Conservation (phyloP, 23 tunicate genomes). For the Ascidia mentula region DNA sequence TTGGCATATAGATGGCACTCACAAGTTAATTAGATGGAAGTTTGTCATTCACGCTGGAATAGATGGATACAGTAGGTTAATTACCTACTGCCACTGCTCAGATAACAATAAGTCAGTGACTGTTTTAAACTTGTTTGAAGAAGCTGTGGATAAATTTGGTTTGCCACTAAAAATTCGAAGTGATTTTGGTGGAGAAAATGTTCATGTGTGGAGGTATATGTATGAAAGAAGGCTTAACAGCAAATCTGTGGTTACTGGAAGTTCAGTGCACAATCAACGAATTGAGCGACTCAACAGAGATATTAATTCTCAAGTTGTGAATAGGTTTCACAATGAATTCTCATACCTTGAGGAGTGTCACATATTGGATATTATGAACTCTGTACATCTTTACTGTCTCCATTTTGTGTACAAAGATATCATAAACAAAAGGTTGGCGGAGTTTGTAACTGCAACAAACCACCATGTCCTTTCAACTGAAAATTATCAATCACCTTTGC, state of each 20-base stretch:
- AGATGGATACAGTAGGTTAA: neutral
- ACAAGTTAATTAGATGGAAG: neutral
- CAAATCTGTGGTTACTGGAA: constrained; percentile 4
- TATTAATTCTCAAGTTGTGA: constrained; percentile 4
- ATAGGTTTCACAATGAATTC: neutral
- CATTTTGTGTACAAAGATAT: neutral
- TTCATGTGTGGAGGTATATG: constrained; percentile 6
- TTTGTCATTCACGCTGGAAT: constrained; percentile 1
- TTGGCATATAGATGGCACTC: neutral
- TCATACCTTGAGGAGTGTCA: neutral
- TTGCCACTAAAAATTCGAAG: neutral
- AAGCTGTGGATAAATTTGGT: constrained; percentile 7
- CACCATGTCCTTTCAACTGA: constrained; percentile 10
- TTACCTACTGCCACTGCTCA: neutral
- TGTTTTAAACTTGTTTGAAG: constrained; percentile 7
- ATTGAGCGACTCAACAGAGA: constrained; percentile 16
- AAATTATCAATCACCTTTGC: neutral
- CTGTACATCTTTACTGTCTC: neutral
- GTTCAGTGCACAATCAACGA: constrained; percentile 14
- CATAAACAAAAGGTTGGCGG: neutral
- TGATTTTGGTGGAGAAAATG: constrained; percentile 1
- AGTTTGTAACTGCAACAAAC: constrained; percentile 1
- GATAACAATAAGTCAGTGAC: neutral
- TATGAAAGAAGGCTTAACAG: neutral
- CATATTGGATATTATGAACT: neutral